phyloP scores from a whole-genome alignment of 2,888 invertebrate species.

The Alloplasta piceator region DNA sequence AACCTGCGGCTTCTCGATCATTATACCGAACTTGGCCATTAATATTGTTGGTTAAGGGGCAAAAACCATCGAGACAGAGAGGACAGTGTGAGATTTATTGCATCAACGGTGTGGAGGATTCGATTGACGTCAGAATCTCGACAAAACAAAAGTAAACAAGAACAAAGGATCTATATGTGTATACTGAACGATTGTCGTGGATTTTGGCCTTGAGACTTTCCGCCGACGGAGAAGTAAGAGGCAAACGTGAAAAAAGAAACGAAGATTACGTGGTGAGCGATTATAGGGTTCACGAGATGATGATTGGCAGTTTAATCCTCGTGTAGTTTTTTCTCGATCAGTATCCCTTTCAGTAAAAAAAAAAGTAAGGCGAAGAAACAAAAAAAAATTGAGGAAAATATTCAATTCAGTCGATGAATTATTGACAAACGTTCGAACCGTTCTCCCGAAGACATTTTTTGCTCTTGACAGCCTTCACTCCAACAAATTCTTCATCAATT shows the following conservation, averaged over 20 bases:
- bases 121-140: conserved; percentile 43
- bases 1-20: conserved; percentile 26
- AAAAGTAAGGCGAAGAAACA: neutral
- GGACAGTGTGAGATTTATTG: conserved; percentile 35
- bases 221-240: conserved; percentile 18
- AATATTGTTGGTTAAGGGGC: too few species aligned
- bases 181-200: conserved; percentile 1
- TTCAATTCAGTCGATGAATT: neutral
- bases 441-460: neutral
- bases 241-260: conserved; percentile 13
- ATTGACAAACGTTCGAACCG: neutral
- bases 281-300: conserved; percentile 5
- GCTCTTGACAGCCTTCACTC: neutral
- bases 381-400: too few species aligned
- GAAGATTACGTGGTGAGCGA: neutral
- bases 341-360: neutral
- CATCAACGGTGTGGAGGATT: conserved; percentile 28
- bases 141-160: conserved; percentile 27
- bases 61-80: neutral
- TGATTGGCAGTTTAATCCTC: conserved; percentile 29
- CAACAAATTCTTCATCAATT: too few species aligned
- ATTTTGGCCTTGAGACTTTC: conserved; percentile 48
- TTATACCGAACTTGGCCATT: conserved; percentile 44
- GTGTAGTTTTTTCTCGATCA: neutral
- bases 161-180: conserved; percentile 19